Percentiles rank a stretch among this genome's conserved stretches.
phyloP scores from a whole-genome alignment of 2,797 vertebrate species.

The Emys orbicularis region DNA sequence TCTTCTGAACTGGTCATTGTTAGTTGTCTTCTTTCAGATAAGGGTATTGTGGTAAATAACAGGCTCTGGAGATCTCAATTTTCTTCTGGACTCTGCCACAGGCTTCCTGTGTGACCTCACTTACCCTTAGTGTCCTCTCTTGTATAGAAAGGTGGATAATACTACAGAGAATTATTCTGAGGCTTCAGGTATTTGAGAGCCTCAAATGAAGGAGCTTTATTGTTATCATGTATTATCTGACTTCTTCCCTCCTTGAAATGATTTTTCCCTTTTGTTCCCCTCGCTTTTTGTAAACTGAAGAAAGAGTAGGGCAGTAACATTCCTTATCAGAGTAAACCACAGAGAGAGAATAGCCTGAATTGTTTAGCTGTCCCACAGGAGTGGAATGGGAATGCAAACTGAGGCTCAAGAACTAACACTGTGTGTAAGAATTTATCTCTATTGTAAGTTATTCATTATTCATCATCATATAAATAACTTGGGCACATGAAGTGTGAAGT shows the following conservation, averaged over 20 bases:
- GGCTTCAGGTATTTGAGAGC: neutral
- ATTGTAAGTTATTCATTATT: neutral
- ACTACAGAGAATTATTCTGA: neutral
- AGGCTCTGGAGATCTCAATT: neutral
- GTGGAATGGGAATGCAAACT: neutral
- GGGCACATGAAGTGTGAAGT: neutral
- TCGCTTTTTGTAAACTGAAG: neutral
- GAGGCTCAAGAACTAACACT: neutral
- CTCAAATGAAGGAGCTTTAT: neutral
- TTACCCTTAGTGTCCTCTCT: neutral
- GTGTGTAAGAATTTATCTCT: neutral
- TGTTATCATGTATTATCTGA: neutral
- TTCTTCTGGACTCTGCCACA: neutral
- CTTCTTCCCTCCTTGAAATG: neutral
- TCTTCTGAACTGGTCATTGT: neutral
- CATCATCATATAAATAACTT: neutral
- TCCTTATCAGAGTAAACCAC: neutral
- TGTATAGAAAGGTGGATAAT: neutral
- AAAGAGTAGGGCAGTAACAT: neutral
- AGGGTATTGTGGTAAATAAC: neutral
- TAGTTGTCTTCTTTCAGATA: neutral
- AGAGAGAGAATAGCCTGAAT: neutral
- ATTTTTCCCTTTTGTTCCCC: neutral
- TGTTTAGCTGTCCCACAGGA: neutral
- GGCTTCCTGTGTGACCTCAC: accelerated